Base-by-base conservation (phyloP, 2,888 invertebrate genomes). In the Mesopsocus fuscifrons region DNA sequence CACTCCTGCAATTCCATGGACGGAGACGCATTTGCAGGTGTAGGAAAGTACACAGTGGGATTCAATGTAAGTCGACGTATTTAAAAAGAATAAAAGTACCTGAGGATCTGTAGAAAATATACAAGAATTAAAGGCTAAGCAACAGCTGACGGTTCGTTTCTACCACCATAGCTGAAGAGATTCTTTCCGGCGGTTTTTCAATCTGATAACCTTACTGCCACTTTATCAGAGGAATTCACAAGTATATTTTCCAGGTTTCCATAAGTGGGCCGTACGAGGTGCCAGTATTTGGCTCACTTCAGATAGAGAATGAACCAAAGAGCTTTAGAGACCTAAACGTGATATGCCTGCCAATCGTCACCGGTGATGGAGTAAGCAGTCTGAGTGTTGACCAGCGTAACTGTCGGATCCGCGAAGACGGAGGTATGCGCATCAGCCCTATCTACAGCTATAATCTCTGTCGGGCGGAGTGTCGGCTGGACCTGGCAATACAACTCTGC, bases 1-100 rank as follows among this genome's bases (percentile, higher is more conserved):
- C 62, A 74, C 34, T 67, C 63, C 30, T 71, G 79, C 1, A 77
- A 77, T 59, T 77, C 78, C 0, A 54, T 79, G 6, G 77, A 79
- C 52, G 79, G 80, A 0, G 78, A 79, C 59, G 73, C 78, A n/a
- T 78, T 77, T 55, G 73, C 74, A 1, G 76, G 77, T 58, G 64
- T 78, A n/a, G 71, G 76, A 44, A 76, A 78, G 52, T 63, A 79
- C 52, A 72, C 77, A 0, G 69, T 72, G 1, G 66, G 71, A 8
- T 78, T 75, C 52, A 64, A 69, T 54, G 78, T 78, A 53, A 67
- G 68, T 55, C n/a, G n/a, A n/a, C n/a, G n/a, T n/a, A n/a, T n/a
- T n/a, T n/a, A n/a, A n/a, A n/a, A n/a, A n/a, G n/a, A n/a, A n/a
- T n/a, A n/a, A n/a, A n/a, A n/a, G n/a, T n/a, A n/a, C n/a, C n/a